Evolutionary conservation across 1,140 invertebrate species (phyloP).

Genomic region (Conus betulinus): DNA sequence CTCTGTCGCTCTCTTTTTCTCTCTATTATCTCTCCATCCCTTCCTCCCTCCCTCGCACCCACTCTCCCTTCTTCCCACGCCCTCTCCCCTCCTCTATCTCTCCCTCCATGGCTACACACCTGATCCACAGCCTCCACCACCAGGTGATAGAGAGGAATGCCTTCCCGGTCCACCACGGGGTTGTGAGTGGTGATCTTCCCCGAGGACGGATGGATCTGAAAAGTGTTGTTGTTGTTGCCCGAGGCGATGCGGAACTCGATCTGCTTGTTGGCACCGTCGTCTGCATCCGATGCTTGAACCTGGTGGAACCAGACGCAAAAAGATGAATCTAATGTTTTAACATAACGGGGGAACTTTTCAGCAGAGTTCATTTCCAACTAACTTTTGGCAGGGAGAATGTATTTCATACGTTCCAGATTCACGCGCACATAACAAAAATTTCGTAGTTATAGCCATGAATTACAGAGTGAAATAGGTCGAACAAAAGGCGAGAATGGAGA

Average conservation of each 20-base stretch:
- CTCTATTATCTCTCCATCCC: neutral
- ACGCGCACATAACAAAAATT: too few species aligned
- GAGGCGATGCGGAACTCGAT: constrained; percentile 85
- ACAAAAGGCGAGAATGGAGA: too few species aligned
- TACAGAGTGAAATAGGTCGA: too few species aligned
- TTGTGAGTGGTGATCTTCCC: constrained; percentile 90
- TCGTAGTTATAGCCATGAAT: too few species aligned
- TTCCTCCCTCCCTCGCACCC: neutral
- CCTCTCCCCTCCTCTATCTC: neutral
- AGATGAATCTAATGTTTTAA: too few species aligned
- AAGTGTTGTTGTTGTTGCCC: constrained; percentile 75
- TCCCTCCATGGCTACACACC: constrained; percentile 76
- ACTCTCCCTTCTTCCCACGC: neutral
- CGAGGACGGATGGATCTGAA: constrained; percentile 86
- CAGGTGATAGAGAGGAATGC: constrained; percentile 88
- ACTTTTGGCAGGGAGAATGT: too few species aligned
- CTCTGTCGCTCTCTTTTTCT: too few species aligned
- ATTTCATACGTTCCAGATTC: too few species aligned
- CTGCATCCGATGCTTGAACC: constrained; percentile 76
- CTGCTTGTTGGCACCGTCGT: constrained; percentile 90
- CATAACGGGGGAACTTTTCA: too few species aligned
- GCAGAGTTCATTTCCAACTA: too few species aligned
- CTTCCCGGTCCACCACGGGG: constrained; percentile 90
- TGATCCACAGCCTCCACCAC: constrained; percentile 91
- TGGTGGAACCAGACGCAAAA: neutral